Evolutionary conservation across 2,113 vertebrate genomes (phyloP).

Genomic region (Rhinopomastus cyanomelas): DNA sequence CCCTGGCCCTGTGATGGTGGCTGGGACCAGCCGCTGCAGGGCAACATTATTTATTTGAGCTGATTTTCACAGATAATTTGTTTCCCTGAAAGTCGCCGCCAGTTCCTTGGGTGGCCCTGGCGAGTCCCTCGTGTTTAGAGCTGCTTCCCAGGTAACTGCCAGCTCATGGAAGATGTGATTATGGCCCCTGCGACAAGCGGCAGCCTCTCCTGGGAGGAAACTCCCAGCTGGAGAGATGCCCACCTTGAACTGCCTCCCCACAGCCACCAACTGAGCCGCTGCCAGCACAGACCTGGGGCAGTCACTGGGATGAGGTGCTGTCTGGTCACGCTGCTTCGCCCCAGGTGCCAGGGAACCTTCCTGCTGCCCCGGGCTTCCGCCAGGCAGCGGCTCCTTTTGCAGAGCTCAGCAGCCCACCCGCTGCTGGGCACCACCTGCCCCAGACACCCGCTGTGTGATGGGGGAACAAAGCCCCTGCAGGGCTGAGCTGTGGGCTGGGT

Average conservation of each 20-base stretch:
- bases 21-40: neutral
- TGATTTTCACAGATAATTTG: conserved; percentile 40
- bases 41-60: conserved; percentile 28
- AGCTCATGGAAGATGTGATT: conserved; percentile 30
- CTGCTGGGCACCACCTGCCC: too few species aligned
- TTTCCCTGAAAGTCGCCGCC: conserved; percentile 6
- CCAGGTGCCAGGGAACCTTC: neutral
- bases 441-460: neutral
- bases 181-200: neutral
- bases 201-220: conserved; percentile 6
- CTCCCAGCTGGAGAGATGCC: neutral
- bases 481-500: fast-evolving
- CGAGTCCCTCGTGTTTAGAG: conserved; percentile 16
- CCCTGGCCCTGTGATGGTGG: neutral
- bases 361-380: neutral
- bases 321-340: neutral
- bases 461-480: neutral
- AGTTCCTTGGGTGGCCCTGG: conserved; percentile 6
- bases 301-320: conserved; percentile 13
- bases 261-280: neutral
- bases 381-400: neutral
- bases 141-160: conserved; percentile 39
- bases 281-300: neutral
- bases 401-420: conserved; percentile 3
- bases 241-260: neutral